These are phyloP conservation scores for Chaetodon trifascialis DNA, from an alignment of 2,113 vertebrate species.

Conservation along the genomic window DNA sequence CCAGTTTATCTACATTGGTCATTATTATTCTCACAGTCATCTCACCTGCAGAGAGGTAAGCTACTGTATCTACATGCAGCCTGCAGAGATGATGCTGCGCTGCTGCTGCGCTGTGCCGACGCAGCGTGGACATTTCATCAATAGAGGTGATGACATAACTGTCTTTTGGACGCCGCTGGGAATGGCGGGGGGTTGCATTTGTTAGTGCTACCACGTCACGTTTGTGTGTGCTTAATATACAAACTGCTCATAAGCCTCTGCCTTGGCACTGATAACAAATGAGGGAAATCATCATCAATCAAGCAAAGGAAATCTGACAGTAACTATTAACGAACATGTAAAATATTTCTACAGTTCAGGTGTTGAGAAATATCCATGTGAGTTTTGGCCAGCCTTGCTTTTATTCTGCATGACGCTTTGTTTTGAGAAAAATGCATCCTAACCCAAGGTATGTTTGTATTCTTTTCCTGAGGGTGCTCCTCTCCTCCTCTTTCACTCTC, in stretches of 20 bases:
- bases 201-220: slow-evolving; percentile 35
- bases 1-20: slow-evolving; percentile 37
- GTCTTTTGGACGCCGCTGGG: slow-evolving; percentile 7
- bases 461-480: slow-evolving; percentile 76
- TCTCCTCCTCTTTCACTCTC: slow-evolving; percentile 49
- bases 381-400: slow-evolving; percentile 81
- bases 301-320: slow-evolving; percentile 35
- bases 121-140: slow-evolving; percentile 2
- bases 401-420: slow-evolving; percentile 87
- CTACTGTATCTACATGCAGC: slow-evolving; percentile 1
- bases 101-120: slow-evolving; percentile 4
- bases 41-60: slow-evolving; percentile 41
- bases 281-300: slow-evolving; percentile 14
- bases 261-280: slow-evolving; percentile 15
- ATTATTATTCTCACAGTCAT: slow-evolving; percentile 15
- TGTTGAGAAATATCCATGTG: slow-evolving; percentile 78
- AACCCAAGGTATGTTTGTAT: slow-evolving; percentile 78
- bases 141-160: not conserved
- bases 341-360: slow-evolving; percentile 78
- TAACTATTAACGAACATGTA: slow-evolving; percentile 75
- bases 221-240: slow-evolving; percentile 21
- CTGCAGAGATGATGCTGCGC: slow-evolving; percentile 7
- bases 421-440: slow-evolving; percentile 83
- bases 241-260: slow-evolving; percentile 42
- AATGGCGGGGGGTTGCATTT: not conserved